Evolutionary conservation across 1,140 invertebrate genomes (phyloP).

Genomic region (Drosophila gunungcola): DNA sequence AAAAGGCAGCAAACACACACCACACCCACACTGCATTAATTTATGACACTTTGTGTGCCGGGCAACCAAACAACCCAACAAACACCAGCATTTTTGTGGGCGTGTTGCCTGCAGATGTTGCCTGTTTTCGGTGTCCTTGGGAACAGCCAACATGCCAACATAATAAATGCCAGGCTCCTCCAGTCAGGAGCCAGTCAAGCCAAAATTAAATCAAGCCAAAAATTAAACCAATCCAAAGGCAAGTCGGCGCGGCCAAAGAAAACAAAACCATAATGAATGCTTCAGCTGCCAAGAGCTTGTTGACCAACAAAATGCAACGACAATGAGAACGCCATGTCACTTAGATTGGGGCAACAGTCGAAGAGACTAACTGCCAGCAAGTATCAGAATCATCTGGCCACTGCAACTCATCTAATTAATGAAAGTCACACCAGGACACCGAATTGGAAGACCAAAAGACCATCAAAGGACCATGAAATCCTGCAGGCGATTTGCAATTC

Average conservation of each 20-base stretch:
- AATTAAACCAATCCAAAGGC: constrained; percentile 34
- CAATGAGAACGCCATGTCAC: constrained; percentile 12
- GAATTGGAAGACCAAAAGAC: background rate
- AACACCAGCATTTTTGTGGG: constrained; percentile 56
- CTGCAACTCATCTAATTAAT: constrained; percentile 21
- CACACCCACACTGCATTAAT: constrained; percentile 46
- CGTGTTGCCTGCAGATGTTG: constrained; percentile 47
- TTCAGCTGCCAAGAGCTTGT: constrained; percentile 61
- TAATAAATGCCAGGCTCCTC: constrained; percentile 52
- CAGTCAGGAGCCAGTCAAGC: constrained; percentile 37
- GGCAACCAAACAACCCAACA: constrained; percentile 44
- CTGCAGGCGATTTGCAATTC: constrained; percentile 14
- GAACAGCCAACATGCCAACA: constrained; percentile 22
- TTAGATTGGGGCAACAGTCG: background rate
- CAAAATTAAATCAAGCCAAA: constrained; percentile 46
- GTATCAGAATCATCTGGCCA: constrained; percentile 11
- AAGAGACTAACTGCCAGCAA: constrained; percentile 1
- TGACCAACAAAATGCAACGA: constrained; percentile 52
- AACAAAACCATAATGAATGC: constrained; percentile 59
- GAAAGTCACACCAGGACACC: background rate
- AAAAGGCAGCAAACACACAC: constrained; percentile 16
- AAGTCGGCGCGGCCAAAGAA: constrained; percentile 36
- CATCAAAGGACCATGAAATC: background rate
- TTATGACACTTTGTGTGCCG: constrained; percentile 62
- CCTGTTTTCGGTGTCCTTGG: constrained; percentile 41